Conservation (phyloP, 2,113 vertebrate species). For the Numida meleagris region DNA sequence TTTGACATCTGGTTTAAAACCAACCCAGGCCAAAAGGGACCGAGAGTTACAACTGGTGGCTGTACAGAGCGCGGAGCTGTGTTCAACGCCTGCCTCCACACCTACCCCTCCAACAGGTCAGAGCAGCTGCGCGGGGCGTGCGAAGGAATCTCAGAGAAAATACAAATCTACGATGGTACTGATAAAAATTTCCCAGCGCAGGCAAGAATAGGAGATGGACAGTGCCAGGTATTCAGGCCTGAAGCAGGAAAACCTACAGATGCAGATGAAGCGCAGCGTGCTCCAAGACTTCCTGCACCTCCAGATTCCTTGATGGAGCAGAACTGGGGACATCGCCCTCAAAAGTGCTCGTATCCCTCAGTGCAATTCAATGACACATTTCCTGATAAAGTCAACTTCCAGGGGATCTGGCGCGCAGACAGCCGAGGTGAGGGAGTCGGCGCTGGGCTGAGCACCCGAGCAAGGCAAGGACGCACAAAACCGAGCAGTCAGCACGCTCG, state of each 20-base stretch:
- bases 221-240: slow-evolving; percentile 68
- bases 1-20: slow-evolving; percentile 63
- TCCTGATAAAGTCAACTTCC: slow-evolving; percentile 61
- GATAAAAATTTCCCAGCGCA: slow-evolving; percentile 70
- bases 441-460: slow-evolving; percentile 47
- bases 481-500: slow-evolving; percentile 28
- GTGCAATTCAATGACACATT: slow-evolving; percentile 35
- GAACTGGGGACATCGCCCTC: slow-evolving; percentile 48
- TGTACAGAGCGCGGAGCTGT: slow-evolving; percentile 7
- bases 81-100: slow-evolving; percentile 19
- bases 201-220: slow-evolving; percentile 55
- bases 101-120: slow-evolving; percentile 52
- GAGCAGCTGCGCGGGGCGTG: slow-evolving; percentile 51
- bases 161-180: slow-evolving; percentile 59
- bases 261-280: slow-evolving; percentile 51
- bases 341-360: slow-evolving; percentile 21
- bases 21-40: slow-evolving; percentile 41
- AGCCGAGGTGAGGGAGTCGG: slow-evolving; percentile 41
- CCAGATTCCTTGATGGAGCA: slow-evolving; percentile 58
- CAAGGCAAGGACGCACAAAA: slow-evolving; percentile 33
- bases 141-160: slow-evolving; percentile 57
- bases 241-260: slow-evolving; percentile 70
- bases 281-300: slow-evolving; percentile 49
- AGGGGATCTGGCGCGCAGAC: slow-evolving; percentile 63
- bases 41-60: not conserved